Conservation (phyloP, 1,140 invertebrate species). For the Hydropsyche tenuis region DNA sequence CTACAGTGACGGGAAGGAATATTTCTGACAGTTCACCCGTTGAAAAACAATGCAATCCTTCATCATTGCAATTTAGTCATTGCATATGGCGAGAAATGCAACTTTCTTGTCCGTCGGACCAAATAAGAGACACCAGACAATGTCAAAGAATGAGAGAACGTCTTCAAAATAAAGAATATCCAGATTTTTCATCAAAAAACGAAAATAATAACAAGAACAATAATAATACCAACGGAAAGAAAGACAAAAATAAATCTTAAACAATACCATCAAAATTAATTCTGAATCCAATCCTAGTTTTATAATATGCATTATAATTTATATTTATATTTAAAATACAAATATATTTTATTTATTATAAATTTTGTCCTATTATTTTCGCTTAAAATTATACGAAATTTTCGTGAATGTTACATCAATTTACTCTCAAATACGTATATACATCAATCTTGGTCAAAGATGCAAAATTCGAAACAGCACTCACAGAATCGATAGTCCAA, state of each 20-base stretch:
- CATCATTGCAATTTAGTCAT: constrained; percentile 53
- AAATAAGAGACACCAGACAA: constrained; percentile 53
- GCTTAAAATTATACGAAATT: no score
- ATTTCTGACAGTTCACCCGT: constrained; percentile 12
- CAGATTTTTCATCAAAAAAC: constrained; percentile 34
- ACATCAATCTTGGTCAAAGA: no score
- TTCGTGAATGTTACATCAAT: no score
- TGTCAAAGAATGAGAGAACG: constrained; percentile 53
- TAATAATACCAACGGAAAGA: constrained; percentile 15
- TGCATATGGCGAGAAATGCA: constrained; percentile 56
- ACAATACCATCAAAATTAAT: background rate
- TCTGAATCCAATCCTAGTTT: background rate
- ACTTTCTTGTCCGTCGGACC: constrained; percentile 54
- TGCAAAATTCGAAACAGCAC: background rate
- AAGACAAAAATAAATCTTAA: constrained; percentile 17
- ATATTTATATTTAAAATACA: background rate
- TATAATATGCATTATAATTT: background rate
- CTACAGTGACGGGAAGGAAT: background rate
- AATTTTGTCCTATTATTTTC: background rate
- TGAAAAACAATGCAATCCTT: constrained; percentile 52
- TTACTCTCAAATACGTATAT: no score
- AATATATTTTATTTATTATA: background rate
- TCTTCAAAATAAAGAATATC: constrained; percentile 51
- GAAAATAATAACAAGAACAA: background rate
- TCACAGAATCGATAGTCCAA: no score